A percentile compares a stretch with the other conserved stretches of the same genome.
phyloP scores from a whole-genome alignment of 1,140 invertebrate species.

The Rhopalosiphum padi region DNA sequence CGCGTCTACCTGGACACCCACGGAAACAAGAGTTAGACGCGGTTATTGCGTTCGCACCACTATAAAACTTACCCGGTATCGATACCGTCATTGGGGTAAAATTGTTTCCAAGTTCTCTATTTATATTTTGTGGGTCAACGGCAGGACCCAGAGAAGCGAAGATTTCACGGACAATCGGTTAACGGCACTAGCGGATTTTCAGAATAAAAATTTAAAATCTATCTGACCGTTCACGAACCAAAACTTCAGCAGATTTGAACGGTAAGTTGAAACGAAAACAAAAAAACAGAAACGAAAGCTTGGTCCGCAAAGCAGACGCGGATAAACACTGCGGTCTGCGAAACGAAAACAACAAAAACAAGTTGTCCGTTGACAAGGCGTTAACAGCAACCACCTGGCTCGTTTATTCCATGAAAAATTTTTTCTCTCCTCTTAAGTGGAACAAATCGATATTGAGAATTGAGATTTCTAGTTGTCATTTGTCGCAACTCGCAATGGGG shows the following conservation, averaged over 20 bases:
- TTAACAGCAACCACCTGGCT: conserved; percentile 24
- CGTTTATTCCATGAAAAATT: conserved; percentile 34
- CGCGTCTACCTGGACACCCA: no score
- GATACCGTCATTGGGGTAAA: not conserved
- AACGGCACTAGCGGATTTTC: not conserved
- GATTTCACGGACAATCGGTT: not conserved
- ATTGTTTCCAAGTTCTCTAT: not conserved
- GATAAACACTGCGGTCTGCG: conserved; percentile 41
- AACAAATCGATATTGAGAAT: not conserved
- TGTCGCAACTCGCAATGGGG: no score
- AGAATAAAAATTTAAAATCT: no score
- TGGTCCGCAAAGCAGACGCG: not conserved
- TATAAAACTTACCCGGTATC: not conserved
- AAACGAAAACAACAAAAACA: conserved; percentile 47
- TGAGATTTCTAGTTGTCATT: no score
- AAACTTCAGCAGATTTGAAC: not conserved
- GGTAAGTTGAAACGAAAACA: not conserved
- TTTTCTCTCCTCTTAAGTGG: not conserved
- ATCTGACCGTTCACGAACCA: no score
- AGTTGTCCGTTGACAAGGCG: conserved; percentile 53
- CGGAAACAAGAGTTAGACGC: not conserved
- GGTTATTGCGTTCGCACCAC: not conserved
- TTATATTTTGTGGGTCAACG: not conserved
- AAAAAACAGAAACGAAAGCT: not conserved
- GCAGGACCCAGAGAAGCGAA: not conserved